These are phyloP conservation scores for Sarcophaga rosellei DNA, from an alignment of 2,888 invertebrate species.

Conservation along the genomic window DNA sequence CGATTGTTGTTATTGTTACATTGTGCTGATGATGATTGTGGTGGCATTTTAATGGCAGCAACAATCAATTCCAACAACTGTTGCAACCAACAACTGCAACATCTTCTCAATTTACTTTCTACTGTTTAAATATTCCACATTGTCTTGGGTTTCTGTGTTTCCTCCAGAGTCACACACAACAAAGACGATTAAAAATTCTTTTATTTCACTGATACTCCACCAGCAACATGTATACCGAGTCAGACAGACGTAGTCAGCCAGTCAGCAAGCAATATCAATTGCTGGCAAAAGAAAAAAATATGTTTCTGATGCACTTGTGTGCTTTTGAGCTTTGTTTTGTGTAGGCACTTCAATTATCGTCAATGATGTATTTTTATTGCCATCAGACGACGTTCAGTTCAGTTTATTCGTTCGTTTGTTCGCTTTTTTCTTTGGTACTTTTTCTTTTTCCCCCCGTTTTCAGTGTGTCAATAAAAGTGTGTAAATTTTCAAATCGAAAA, in stretches of 20 bases:
- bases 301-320: slow-evolving; percentile 37
- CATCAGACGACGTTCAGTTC: not conserved
- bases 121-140: slow-evolving; percentile 67
- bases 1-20: not conserved
- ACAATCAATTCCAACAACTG: not conserved
- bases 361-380: slow-evolving; percentile 39
- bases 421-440: slow-evolving; percentile 17
- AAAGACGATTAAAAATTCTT: slow-evolving; percentile 33
- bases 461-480: slow-evolving; percentile 61
- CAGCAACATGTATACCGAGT: not conserved
- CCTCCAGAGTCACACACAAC: slow-evolving; percentile 46
- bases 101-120: slow-evolving; percentile 66
- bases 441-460: not conserved
- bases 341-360: slow-evolving; percentile 62
- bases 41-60: not conserved
- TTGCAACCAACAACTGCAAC: slow-evolving; percentile 35
- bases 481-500: slow-evolving; percentile 60
- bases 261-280: not conserved
- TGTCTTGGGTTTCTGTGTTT: slow-evolving; percentile 38
- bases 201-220: slow-evolving; percentile 26
- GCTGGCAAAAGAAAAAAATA: not conserved
- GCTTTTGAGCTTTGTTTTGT: not conserved
- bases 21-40: not conserved
- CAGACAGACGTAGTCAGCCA: not conserved
- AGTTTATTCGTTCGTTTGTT: slow-evolving; percentile 20